Evolutionary conservation across 2,888 invertebrate species (phyloP).

Genomic region (Noctua janthe): DNA sequence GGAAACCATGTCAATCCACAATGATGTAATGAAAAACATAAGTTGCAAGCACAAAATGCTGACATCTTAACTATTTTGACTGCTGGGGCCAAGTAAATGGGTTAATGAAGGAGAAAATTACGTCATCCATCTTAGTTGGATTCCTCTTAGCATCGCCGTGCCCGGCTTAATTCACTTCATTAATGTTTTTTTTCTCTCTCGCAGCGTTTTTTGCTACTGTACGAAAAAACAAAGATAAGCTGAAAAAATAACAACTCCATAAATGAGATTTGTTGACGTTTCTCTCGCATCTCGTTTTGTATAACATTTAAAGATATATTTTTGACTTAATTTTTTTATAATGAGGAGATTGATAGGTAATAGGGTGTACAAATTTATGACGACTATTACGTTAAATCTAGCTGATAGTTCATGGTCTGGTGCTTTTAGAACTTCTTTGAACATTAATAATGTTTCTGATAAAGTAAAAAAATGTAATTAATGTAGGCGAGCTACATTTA

Average conservation of each 20-base stretch:
- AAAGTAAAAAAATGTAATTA: constrained; percentile 27
- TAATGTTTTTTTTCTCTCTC: constrained; percentile 75
- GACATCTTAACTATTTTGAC: constrained; percentile 81
- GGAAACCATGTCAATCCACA: neutral
- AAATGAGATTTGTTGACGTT: constrained; percentile 68
- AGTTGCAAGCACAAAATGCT: constrained; percentile 64
- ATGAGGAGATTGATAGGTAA: constrained; percentile 52
- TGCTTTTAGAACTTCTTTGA: constrained; percentile 34
- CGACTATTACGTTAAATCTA: constrained; percentile 45
- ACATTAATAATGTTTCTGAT: constrained; percentile 41
- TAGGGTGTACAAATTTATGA: constrained; percentile 43
- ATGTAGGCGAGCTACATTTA: constrained; percentile 12
- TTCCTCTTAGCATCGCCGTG: constrained; percentile 82
- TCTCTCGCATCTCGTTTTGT: constrained; percentile 57
- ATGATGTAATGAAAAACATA: constrained; percentile 35
- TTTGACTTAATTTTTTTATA: constrained; percentile 49
- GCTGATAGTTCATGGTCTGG: constrained; percentile 50
- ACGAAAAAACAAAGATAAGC: constrained; percentile 76
- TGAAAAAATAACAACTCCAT: constrained; percentile 69
- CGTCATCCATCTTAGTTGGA: constrained; percentile 88
- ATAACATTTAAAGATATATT: constrained; percentile 61
- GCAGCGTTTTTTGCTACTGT: constrained; percentile 71
- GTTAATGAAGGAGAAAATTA: constrained; percentile 88
- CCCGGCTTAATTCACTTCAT: constrained; percentile 85
- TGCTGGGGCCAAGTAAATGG: constrained; percentile 82